Evolutionary conservation across 1,140 invertebrate genomes (phyloP).

Genomic region (Cecropterus lyciades): DNA sequence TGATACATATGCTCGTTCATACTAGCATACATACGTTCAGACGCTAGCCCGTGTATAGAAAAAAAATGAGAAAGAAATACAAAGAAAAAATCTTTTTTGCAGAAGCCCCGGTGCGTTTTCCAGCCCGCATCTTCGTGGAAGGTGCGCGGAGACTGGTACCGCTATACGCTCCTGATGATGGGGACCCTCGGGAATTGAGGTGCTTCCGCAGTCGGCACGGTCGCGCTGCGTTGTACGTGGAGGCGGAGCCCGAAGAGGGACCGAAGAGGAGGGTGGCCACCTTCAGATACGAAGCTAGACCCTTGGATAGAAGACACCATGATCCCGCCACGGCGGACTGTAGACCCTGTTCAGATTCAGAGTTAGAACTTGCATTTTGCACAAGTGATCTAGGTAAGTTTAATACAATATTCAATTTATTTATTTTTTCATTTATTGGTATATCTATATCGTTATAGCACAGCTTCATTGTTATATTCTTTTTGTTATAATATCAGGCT

Average conservation of each 20-base stretch:
- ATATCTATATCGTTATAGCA: too few species aligned
- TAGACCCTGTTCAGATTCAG: constrained; percentile 90
- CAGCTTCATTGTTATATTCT: too few species aligned
- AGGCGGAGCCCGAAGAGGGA: constrained; percentile 82
- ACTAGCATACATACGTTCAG: too few species aligned
- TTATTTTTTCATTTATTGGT: too few species aligned
- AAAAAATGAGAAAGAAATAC: neutral
- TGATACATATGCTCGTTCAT: too few species aligned
- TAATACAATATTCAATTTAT: neutral
- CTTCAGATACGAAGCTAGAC: constrained; percentile 89
- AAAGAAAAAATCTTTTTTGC: constrained; percentile 23
- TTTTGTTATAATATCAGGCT: too few species aligned
- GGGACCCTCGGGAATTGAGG: constrained; percentile 84
- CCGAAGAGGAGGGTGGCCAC: constrained; percentile 83
- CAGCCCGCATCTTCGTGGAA: constrained; percentile 89
- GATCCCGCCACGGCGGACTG: constrained; percentile 89
- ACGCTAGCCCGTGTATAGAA: too few species aligned
- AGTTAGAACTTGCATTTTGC: constrained; percentile 91
- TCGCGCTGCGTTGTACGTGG: constrained; percentile 90
- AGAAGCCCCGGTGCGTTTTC: constrained; percentile 70
- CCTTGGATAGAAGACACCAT: constrained; percentile 77
- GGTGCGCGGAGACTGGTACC: constrained; percentile 86
- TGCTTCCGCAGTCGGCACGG: constrained; percentile 89
- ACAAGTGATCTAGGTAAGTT: constrained; percentile 90
- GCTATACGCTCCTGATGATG: constrained; percentile 87